Conservation (phyloP, 2,113 vertebrate genomes). For the Potamarius usumacintae region DNA sequence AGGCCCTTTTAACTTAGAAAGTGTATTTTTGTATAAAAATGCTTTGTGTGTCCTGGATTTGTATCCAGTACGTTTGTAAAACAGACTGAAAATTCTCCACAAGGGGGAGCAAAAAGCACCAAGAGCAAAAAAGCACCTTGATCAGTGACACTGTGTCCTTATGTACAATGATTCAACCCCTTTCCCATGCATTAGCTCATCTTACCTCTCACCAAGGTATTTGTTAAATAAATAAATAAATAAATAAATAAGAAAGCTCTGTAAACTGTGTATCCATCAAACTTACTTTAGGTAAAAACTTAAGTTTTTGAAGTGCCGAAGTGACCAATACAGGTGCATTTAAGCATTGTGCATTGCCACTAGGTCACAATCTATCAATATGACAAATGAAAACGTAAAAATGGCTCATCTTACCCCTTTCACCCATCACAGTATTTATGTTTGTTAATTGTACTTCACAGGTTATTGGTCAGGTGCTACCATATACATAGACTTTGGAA, state of each 20-base stretch:
- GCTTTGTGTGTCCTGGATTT: background rate
- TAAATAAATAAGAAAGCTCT: no score
- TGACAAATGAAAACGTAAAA: background rate
- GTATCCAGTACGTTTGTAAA: background rate
- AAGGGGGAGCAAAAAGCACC: background rate
- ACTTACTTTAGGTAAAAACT: background rate
- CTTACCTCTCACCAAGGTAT: no score
- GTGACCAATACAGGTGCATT: background rate
- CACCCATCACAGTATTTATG: background rate
- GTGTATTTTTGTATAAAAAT: background rate
- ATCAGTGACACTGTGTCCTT: background rate
- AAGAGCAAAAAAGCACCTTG: background rate
- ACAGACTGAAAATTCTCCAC: background rate
- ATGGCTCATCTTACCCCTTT: slow-evolving; percentile 26
- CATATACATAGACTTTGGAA: background rate
- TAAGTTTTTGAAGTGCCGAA: background rate
- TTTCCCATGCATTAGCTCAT: background rate
- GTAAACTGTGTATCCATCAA: background rate
- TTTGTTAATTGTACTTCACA: slow-evolving; percentile 17
- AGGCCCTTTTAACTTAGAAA: background rate
- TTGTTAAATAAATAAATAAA: no score
- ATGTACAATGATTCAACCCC: background rate
- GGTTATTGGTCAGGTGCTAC: slow-evolving; percentile 29
- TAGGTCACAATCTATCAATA: background rate
- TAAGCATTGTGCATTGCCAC: background rate